phyloP scores from a whole-genome alignment of 2,797 vertebrate genomes.

The Coendou prehensilis region DNA sequence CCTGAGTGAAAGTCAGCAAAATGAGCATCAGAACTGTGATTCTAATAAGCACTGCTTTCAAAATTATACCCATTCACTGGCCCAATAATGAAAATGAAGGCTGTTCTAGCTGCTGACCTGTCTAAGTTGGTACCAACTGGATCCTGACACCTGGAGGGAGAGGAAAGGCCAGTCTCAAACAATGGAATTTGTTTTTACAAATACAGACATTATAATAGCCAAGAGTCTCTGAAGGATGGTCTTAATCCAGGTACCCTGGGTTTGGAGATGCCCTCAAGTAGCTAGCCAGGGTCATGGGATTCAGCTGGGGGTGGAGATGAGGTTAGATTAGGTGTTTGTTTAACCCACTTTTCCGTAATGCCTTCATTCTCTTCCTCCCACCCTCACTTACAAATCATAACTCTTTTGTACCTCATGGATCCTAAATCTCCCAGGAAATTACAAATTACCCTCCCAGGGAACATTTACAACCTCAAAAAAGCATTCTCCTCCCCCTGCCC shows the following conservation, averaged over 20 bases:
- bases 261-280: neutral
- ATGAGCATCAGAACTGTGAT: rapidly evolving
- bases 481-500: neutral
- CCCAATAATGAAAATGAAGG: neutral
- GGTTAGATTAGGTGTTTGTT: neutral
- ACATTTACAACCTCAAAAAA: neutral
- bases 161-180: neutral
- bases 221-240: neutral
- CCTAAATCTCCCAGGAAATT: neutral
- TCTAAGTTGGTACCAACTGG: neutral
- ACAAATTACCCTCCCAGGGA: neutral
- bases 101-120: rapidly evolving
- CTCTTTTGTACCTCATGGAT: neutral
- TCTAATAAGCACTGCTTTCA: neutral
- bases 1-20: rapidly evolving
- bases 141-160: neutral
- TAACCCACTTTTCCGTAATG: neutral
- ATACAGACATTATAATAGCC: neutral
- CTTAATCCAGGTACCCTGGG: too few relatives aligned
- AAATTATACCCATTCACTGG: neutral
- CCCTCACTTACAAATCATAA: neutral
- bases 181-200: neutral
- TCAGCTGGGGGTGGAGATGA: rapidly evolving
- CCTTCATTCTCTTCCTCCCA: neutral
- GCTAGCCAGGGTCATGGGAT: neutral